phyloP scores from a whole-genome alignment of 1,140 invertebrate species.

The Protaetia brevitarsis region DNA sequence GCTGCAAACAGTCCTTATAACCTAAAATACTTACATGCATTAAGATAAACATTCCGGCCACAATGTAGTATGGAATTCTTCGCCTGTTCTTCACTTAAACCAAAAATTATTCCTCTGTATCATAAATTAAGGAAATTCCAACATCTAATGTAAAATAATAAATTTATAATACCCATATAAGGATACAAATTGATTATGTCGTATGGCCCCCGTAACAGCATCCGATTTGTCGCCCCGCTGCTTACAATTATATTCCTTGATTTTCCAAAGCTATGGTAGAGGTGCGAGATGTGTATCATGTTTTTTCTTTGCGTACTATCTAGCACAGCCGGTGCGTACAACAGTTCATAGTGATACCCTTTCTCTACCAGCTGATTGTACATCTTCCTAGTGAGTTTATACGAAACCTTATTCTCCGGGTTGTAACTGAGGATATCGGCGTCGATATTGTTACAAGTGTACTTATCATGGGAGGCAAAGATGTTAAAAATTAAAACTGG shows the following conservation, averaged over 20 bases:
- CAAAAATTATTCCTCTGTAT: slow-evolving; percentile 60
- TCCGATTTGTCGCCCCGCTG: slow-evolving; percentile 60
- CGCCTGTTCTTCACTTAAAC: slow-evolving; percentile 59
- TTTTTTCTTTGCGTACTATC: slow-evolving; percentile 61
- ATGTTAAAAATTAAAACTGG: slow-evolving; percentile 3
- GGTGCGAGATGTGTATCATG: slow-evolving; percentile 65
- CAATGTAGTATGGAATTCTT: slow-evolving; percentile 57
- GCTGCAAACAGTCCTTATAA: too few species aligned
- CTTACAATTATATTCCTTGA: slow-evolving; percentile 68
- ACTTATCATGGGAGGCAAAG: slow-evolving; percentile 44
- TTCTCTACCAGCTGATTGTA: slow-evolving; percentile 67
- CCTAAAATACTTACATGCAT: slow-evolving; percentile 49
- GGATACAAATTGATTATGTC: slow-evolving; percentile 75
- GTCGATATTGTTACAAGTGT: slow-evolving; percentile 62
- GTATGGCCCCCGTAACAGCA: slow-evolving; percentile 66
- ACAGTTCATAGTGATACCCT: slow-evolving; percentile 69
- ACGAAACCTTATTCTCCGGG: slow-evolving; percentile 51
- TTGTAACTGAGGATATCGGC: slow-evolving; percentile 68
- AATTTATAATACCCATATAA: too few species aligned
- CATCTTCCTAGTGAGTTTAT: slow-evolving; percentile 63
- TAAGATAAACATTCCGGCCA: slow-evolving; percentile 52
- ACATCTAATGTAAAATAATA: neutral
- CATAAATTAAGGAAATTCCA: neutral
- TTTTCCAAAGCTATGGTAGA: slow-evolving; percentile 66
- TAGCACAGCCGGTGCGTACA: slow-evolving; percentile 63